phyloP scores from a whole-genome alignment of 2,797 vertebrate genomes.

The Staurois parvus region DNA sequence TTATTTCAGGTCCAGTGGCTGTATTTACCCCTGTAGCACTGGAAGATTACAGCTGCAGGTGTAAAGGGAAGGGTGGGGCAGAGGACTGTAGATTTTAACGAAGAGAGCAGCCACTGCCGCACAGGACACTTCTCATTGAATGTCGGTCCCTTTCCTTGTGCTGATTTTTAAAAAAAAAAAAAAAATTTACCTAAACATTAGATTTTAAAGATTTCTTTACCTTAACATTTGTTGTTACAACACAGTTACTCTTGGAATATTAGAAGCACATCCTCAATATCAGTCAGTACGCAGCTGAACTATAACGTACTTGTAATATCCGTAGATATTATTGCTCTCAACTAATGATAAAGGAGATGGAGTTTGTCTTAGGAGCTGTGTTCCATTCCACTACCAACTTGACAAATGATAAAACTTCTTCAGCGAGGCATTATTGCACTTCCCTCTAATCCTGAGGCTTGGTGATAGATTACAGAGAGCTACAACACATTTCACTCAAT shows the following conservation, averaged over 20 bases:
- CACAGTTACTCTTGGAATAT: neutral
- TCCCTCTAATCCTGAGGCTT: slow-evolving; percentile 21
- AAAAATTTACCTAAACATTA: no score
- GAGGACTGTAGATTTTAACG: no score
- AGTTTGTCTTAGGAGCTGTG: slow-evolving; percentile 1
- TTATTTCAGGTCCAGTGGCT: no score
- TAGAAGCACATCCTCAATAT: neutral
- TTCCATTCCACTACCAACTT: slow-evolving; percentile 40
- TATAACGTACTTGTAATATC: slow-evolving; percentile 6
- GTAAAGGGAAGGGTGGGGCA: no score
- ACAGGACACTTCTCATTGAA: no score
- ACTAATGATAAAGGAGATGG: slow-evolving; percentile 5
- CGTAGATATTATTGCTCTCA: slow-evolving; percentile 6
- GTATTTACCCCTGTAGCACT: no score
- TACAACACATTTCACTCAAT: slow-evolving; percentile 51
- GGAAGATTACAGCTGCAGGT: no score
- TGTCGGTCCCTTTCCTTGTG: no score
- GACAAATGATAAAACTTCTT: slow-evolving; percentile 46
- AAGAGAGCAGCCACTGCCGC: no score
- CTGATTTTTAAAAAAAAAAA: no score
- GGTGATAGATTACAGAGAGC: slow-evolving; percentile 34
- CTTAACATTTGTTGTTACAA: neutral
- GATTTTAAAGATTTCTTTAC: neutral
- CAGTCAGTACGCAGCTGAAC: neutral
- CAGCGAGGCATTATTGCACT: slow-evolving; percentile 43